A percentile compares a stretch with the other conserved stretches of the same genome.
These are phyloP conservation scores for Styela plicata DNA, from an alignment of 23 tunicate genomes.

Conservation along the genomic window DNA sequence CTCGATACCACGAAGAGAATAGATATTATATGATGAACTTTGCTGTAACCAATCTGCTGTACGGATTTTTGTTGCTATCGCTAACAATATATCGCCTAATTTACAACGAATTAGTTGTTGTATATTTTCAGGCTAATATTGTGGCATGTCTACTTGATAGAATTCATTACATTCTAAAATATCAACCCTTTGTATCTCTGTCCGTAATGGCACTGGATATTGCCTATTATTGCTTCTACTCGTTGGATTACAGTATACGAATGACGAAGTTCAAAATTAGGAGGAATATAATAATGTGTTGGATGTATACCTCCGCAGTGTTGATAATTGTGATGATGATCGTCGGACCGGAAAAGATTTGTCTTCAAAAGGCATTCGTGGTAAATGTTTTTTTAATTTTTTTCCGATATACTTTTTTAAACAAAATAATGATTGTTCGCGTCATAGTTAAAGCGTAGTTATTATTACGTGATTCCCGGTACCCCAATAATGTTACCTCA, in stretches of 20 bases:
- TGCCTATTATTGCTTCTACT: slow-evolving; percentile 64
- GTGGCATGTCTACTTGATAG: not conserved
- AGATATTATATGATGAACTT: slow-evolving; percentile 50
- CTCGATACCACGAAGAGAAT: slow-evolving; percentile 51
- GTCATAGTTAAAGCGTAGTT: not conserved
- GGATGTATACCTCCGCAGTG: not conserved
- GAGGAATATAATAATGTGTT: not conserved
- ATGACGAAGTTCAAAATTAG: slow-evolving; percentile 26
- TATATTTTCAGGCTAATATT: not conserved
- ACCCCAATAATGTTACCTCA: too few relatives aligned
- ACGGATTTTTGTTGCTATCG: slow-evolving; percentile 16
- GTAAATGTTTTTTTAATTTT: not conserved
- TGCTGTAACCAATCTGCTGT: slow-evolving; percentile 56
- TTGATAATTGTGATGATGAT: not conserved
- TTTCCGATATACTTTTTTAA: not conserved
- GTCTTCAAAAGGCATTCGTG: not conserved
- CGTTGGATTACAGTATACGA: slow-evolving; percentile 66
- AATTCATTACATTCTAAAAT: not conserved
- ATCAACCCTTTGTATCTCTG: slow-evolving; percentile 67
- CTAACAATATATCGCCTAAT: not conserved
- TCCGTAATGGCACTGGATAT: slow-evolving; percentile 63
- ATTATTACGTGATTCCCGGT: too few relatives aligned
- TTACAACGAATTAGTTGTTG: not conserved
- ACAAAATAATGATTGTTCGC: not conserved
- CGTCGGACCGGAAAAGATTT: not conserved